Evolutionary conservation across 2,797 vertebrate species (phyloP), one percentile per base, ranked within the genome.

Genomic region (Pristis pectinata): DNA sequence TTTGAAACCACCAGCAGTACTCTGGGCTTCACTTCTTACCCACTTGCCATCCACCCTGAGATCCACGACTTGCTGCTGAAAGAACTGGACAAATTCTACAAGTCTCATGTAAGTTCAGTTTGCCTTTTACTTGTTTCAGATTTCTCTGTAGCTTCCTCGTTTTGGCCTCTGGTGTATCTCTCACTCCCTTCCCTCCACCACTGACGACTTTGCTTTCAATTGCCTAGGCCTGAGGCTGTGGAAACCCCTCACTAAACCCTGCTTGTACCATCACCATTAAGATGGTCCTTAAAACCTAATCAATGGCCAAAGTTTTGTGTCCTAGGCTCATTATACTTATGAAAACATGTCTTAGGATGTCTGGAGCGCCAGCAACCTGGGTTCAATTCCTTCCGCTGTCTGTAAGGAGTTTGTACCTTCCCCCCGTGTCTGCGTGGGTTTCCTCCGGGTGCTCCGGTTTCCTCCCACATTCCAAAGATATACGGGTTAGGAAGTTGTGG

Each of bases 1-100:
- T 99, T 98, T 0, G 98, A 99, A 97, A 98, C 98, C 59, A 97
- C 98, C 96, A 98, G 98, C 95, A 99, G 97, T 96, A 97, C 98
- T 0, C 96, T 99, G 85, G 98, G 96, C 67, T 99, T 99, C 49
- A 95, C 97, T 95, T 98, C 98, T 4, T 99, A 99, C 97, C 96
- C 99, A 76, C 96, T 99, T 96, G 98, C 99, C 94, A 96, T 97
- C 92, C 94, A 99, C 95, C 97, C 98, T 0, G 96, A 98, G 10
- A 98, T 98, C 95, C 98, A 99, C 95, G 94, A 96, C 95, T 97
- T 94, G 95, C 96, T 98, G 0, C 98, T 98, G 95, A 96, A 80
- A 44, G 99, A 99, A 95, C 97, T 99, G 92, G 98, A 99, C 4
- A 94, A 96, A 0, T 99, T 99, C 96, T 97, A 96, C 94, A 95